Conservation (phyloP, 2,888 invertebrate species). For the Hoplodrina blanda region DNA sequence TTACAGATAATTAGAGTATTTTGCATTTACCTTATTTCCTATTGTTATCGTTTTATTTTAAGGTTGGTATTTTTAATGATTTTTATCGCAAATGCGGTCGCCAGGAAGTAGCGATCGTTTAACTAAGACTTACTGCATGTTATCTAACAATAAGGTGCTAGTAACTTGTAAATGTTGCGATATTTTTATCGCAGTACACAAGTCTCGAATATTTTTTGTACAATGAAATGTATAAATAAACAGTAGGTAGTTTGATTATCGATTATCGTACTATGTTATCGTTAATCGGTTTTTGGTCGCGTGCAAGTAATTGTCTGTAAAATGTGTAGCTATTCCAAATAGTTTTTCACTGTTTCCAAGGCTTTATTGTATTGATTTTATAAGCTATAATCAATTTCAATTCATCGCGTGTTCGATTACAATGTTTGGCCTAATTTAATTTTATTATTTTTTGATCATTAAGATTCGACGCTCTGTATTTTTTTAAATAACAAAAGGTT, state of each 20-base stretch:
- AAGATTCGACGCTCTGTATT: not conserved
- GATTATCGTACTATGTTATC: slow-evolving; percentile 11
- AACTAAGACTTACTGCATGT: not conserved
- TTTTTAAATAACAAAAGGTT: slow-evolving; percentile 7
- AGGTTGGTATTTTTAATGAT: slow-evolving; percentile 3
- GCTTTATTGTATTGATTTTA: slow-evolving; percentile 27
- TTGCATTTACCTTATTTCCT: slow-evolving; percentile 2
- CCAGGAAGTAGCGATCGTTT: slow-evolving; percentile 7
- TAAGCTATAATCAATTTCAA: not conserved
- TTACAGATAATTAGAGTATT: not conserved
- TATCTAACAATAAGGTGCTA: slow-evolving; percentile 10
- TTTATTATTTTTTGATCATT: not conserved
- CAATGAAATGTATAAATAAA: slow-evolving; percentile 6
- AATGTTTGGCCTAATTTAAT: slow-evolving; percentile 9
- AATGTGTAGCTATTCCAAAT: not conserved
- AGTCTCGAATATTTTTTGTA: not conserved
- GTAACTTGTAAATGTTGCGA: slow-evolving; percentile 17
- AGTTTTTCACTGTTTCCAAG: slow-evolving; percentile 1
- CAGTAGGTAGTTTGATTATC: slow-evolving; percentile 6
- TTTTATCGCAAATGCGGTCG: slow-evolving; percentile 16
- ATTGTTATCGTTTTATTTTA: slow-evolving; percentile 9
- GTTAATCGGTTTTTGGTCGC: slow-evolving; percentile 18
- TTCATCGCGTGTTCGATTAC: slow-evolving; percentile 13
- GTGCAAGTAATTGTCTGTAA: slow-evolving; percentile 30
- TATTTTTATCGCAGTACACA: slow-evolving; percentile 13